Evolutionary conservation across 2,113 vertebrate species (phyloP).

Genomic region (Silurus glanis): DNA sequence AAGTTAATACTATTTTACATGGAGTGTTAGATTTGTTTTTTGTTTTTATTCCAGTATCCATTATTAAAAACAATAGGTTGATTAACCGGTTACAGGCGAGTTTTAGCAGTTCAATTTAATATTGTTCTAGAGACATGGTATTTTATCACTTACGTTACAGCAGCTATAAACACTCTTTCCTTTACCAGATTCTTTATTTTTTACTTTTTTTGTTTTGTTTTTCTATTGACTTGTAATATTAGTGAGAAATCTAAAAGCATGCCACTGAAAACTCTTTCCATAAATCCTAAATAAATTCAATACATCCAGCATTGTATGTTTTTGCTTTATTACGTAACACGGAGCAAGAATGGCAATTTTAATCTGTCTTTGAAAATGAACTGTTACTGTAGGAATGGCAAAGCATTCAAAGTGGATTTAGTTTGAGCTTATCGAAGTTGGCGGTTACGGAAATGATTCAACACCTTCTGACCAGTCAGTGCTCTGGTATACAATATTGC

Average conservation of each 20-base stretch:
- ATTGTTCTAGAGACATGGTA: not conserved
- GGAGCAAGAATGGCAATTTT: not conserved
- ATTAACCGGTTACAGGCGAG: no score
- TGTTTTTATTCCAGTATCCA: no score
- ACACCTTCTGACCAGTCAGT: not conserved
- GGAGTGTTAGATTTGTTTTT: no score
- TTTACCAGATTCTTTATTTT: not conserved
- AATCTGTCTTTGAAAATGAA: not conserved
- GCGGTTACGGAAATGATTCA: not conserved
- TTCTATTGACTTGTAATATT: not conserved
- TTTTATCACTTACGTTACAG: not conserved
- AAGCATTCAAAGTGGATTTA: not conserved
- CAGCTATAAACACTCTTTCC: not conserved
- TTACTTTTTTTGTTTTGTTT: not conserved
- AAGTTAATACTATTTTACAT: no score
- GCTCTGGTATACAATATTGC: not conserved
- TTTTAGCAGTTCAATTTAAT: not conserved
- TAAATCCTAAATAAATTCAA: not conserved
- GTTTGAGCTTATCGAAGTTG: not conserved
- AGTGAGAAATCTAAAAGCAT: not conserved
- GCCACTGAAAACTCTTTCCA: not conserved
- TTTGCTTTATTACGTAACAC: not conserved
- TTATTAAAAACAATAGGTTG: no score
- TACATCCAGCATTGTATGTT: not conserved
- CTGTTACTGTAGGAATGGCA: not conserved